phyloP scores from a whole-genome alignment of 2,113 vertebrate species.

The Gymnorhina tibicen region DNA sequence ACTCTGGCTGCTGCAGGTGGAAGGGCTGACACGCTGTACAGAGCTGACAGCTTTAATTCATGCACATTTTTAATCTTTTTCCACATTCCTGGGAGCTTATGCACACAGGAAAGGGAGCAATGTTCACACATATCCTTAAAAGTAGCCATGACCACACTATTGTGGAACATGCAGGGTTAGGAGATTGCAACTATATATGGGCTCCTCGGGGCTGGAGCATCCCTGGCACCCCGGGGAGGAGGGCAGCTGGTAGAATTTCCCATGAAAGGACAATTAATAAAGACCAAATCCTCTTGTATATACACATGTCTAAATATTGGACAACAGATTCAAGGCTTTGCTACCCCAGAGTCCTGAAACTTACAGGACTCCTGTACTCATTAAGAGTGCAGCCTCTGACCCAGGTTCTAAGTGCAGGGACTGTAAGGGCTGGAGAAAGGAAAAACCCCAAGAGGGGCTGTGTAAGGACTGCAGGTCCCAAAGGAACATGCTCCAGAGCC shows the following conservation, averaged over 20 bases:
- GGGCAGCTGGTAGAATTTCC: constrained; percentile 34
- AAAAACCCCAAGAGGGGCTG: background rate
- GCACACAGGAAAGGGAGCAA: background rate
- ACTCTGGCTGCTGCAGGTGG: background rate
- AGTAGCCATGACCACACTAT: background rate
- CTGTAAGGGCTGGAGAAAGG: background rate
- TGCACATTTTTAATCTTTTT: background rate
- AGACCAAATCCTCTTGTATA: constrained; percentile 35
- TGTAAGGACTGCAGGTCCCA: background rate
- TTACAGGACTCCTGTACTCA: background rate
- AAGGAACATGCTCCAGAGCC: background rate
- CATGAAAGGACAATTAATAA: constrained; percentile 13
- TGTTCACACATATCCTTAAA: constrained; percentile 30
- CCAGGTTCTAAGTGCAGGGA: background rate
- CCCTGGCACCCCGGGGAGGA: background rate
- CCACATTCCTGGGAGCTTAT: constrained; percentile 16
- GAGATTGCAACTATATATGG: constrained; percentile 56
- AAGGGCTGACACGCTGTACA: background rate
- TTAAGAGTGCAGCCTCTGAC: background rate
- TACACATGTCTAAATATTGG: constrained; percentile 3
- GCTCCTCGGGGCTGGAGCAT: background rate
- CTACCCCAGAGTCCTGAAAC: background rate
- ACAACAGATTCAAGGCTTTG: background rate
- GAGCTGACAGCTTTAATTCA: background rate
- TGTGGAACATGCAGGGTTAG: background rate